Percentiles rank a stretch among this genome's conserved stretches.
phyloP scores from a whole-genome alignment of 2,797 vertebrate genomes.

The Acanthis flammea region DNA sequence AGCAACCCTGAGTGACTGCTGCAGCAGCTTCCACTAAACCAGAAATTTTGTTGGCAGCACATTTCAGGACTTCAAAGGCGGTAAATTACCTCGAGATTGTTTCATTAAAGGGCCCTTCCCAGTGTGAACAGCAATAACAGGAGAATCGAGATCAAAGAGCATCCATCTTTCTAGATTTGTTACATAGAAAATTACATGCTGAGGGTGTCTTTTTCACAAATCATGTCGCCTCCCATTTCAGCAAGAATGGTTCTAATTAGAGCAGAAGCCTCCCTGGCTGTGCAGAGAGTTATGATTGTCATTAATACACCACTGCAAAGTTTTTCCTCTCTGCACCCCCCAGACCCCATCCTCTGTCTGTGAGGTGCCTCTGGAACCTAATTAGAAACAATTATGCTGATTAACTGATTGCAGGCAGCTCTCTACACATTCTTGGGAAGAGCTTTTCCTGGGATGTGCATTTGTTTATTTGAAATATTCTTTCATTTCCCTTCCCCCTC shows the following conservation, averaged over 20 bases:
- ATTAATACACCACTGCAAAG: constrained; percentile 57
- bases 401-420: constrained; percentile 73
- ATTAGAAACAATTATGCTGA: constrained; percentile 76
- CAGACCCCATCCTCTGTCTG: constrained; percentile 10
- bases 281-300: constrained; percentile 43
- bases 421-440: constrained; percentile 66
- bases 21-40: constrained; percentile 73
- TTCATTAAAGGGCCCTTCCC: constrained; percentile 74
- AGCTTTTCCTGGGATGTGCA: constrained; percentile 42
- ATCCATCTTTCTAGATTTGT: constrained; percentile 72
- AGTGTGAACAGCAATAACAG: constrained; percentile 69
- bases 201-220: constrained; percentile 67
- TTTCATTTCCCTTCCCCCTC: constrained; percentile 42
- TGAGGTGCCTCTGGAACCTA: constrained; percentile 67
- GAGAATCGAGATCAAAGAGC: constrained; percentile 75
- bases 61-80: constrained; percentile 78
- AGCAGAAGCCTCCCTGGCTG: constrained; percentile 53
- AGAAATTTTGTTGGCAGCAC: constrained; percentile 78
- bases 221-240: constrained; percentile 68
- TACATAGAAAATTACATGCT: constrained; percentile 70
- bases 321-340: neutral
- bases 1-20: constrained; percentile 69
- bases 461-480: constrained; percentile 55
- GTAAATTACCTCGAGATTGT: constrained; percentile 76
- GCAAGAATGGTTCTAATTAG: constrained; percentile 74